phyloP scores from a whole-genome alignment of 2,888 invertebrate genomes.

The Plutella xylostella region DNA sequence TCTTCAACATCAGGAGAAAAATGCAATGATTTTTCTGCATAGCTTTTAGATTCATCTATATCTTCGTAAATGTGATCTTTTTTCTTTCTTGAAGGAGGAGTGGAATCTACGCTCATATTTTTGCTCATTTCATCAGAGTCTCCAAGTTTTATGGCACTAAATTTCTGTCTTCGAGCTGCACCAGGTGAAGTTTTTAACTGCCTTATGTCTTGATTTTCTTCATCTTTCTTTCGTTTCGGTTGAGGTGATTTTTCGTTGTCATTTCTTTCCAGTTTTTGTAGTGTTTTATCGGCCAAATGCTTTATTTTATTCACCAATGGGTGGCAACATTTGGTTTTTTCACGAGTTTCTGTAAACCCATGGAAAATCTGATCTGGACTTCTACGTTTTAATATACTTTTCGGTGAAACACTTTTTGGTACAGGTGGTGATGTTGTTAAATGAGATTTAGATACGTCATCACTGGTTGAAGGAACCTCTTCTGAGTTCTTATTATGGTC shows the following conservation, averaged over 20 bases:
- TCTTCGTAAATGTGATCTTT: conserved; percentile 75
- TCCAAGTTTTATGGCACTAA: conserved; percentile 59
- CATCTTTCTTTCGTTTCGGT: conserved; percentile 60
- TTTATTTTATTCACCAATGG: conserved; percentile 74
- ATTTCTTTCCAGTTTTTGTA: conserved; percentile 61
- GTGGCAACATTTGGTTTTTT: conserved; percentile 69
- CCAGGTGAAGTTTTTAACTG: conserved; percentile 72
- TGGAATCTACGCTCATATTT: conserved; percentile 45
- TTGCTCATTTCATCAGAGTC: conserved; percentile 65
- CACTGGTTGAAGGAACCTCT: conserved; percentile 32
- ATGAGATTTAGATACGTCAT: conserved; percentile 33
- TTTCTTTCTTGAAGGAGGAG: conserved; percentile 58
- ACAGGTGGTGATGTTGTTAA: conserved; percentile 40
- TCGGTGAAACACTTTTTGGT: conserved; percentile 56
- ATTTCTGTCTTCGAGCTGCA: conserved; percentile 65
- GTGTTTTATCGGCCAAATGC: conserved; percentile 72
- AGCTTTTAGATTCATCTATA: conserved; percentile 57
- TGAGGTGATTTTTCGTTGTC: conserved; percentile 51
- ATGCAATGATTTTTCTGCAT: conserved; percentile 55
- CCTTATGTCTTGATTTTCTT: conserved; percentile 70
- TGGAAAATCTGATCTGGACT: conserved; percentile 52
- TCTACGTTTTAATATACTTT: conserved; percentile 66
- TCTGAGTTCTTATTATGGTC: conserved; percentile 36
- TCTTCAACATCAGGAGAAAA: conserved; percentile 56
- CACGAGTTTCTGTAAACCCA: conserved; percentile 53